Evolutionary conservation across 1,140 invertebrate genomes (phyloP).

Genomic region (Aphaenogaster rudis): DNA sequence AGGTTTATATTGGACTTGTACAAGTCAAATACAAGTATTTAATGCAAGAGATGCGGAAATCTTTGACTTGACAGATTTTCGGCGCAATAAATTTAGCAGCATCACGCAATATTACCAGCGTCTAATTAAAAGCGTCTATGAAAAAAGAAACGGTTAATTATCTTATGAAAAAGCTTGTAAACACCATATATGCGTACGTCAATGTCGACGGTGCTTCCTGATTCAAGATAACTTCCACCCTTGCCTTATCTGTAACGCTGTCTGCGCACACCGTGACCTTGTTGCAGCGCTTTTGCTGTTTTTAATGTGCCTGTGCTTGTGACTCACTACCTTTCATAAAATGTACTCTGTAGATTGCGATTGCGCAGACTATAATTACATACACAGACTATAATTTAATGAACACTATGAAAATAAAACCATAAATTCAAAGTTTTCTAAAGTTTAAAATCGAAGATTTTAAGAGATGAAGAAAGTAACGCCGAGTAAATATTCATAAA

Average conservation of each 20-base stretch:
- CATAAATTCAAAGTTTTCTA: background rate
- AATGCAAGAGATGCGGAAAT: background rate
- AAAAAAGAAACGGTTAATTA: background rate
- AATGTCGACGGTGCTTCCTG: constrained; percentile 4
- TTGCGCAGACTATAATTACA: background rate
- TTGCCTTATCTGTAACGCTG: constrained; percentile 41
- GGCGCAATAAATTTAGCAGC: background rate
- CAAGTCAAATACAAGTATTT: background rate
- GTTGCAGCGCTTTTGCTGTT: constrained; percentile 7
- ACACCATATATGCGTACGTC: background rate
- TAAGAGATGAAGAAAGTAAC: background rate
- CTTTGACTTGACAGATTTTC: background rate
- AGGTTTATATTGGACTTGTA: background rate
- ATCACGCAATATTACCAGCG: background rate
- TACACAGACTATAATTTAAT: background rate
- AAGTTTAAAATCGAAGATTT: background rate
- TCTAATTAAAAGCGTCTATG: background rate
- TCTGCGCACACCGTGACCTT: background rate
- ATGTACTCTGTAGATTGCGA: background rate
- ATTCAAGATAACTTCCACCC: constrained; percentile 42
- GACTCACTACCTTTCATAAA: background rate
- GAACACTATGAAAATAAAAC: background rate
- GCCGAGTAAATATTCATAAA: background rate
- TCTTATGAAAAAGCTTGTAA: background rate
- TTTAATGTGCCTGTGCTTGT: constrained; percentile 2